Evolutionary conservation across 2,888 invertebrate species (phyloP), one percentile per base, ranked within the genome.

Genomic region (Ectemnius continuus): DNA sequence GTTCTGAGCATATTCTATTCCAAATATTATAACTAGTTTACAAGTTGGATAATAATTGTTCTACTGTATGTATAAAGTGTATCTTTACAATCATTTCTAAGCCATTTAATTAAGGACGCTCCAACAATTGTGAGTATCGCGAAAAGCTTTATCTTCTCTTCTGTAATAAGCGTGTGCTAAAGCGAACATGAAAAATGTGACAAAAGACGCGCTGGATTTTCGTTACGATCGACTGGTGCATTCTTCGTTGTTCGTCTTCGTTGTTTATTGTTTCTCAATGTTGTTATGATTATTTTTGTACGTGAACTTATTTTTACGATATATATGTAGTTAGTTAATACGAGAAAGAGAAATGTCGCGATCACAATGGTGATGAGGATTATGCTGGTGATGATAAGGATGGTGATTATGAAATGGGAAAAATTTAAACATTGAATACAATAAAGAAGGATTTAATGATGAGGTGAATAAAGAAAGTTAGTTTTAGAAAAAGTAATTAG

Each of bases 401-500:
- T 13, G 52, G 16, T 52, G 72, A 75, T 69, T 71, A 76, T 63
- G 65, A 73, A 61, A 60, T 66, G 56, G 62, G 67, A 59, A 63
- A 69, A 72, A 76, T 66, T 69, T 61, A 64, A 77, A 74, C 71
- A 82, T 83, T 79, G 81, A 69, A 83, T 83, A 83, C 83, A 79
- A 79, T 77, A 83, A 80, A 71, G 75, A 80, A 65, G 67, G 70
- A 63, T 75, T 73, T 80, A 80, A 83, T 64, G 75, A 75, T 63
- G 73, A 70, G 68, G 74, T 67, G 67, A 83, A 83, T 83, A 83
- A 83, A 83, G 71, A 81, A 79, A 83, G 68, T 81, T 83, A 83
- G 83, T 83, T 83, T 83, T 83, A 83, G 81, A 83, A 72, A 74
- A 76, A 46, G 28, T 16, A 52, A 52, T 36, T 36, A 36, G 36